phyloP scores from a whole-genome alignment of 2,797 vertebrate species.

The Schizopygopsis pylzovi region DNA sequence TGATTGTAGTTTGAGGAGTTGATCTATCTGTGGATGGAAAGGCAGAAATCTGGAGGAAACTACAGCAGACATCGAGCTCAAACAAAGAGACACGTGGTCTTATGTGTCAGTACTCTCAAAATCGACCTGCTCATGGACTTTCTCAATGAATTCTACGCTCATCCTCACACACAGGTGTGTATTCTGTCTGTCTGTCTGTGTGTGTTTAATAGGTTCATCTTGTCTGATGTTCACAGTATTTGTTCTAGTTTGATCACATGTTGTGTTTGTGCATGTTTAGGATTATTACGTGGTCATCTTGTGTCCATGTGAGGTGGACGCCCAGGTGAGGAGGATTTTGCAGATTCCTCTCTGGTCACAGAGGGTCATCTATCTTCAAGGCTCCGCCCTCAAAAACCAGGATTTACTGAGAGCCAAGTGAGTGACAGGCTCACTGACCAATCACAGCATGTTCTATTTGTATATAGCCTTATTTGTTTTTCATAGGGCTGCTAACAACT shows the following conservation, averaged over 20 bases:
- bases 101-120: constrained; percentile 86
- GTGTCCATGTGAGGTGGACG: constrained; percentile 85
- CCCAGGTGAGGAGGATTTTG: constrained; percentile 83
- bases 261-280: constrained; percentile 64
- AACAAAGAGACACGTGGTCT: constrained; percentile 85
- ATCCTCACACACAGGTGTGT: constrained; percentile 78
- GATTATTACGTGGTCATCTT: constrained; percentile 88
- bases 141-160: constrained; percentile 87
- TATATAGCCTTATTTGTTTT: background rate
- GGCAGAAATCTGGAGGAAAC: constrained; percentile 86
- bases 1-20: constrained; percentile 82
- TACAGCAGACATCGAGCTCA: constrained; percentile 86
- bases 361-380: constrained; percentile 86
- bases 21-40: constrained; percentile 87
- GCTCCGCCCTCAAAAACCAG: constrained; percentile 86
- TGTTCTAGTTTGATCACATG: constrained; percentile 38
- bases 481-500: background rate
- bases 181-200: constrained; percentile 35
- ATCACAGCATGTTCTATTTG: constrained; percentile 4
- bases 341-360: constrained; percentile 89
- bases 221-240: background rate
- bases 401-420: constrained; percentile 88
- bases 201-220: background rate
- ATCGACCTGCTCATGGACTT: constrained; percentile 88
- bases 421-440: constrained; percentile 60